These are phyloP conservation scores for Crematogaster levior DNA, from an alignment of 2,888 invertebrate genomes.

Conservation along the genomic window DNA sequence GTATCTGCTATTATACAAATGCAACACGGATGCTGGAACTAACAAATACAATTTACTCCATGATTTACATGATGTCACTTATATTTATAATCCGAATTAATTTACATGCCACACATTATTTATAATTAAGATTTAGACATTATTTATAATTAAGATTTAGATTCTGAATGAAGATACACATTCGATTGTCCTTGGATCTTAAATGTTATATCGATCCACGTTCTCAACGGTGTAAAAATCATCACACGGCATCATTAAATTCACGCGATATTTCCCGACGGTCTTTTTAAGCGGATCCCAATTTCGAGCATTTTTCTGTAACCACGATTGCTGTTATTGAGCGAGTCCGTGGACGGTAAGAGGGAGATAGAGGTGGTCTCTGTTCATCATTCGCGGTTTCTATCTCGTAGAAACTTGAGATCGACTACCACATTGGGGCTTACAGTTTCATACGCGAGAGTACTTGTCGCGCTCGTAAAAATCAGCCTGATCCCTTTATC, in stretches of 20 bases:
- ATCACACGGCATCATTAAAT: conserved; percentile 34
- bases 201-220: not conserved
- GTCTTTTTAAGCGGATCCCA: conserved; percentile 46
- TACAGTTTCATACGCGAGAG: conserved; percentile 51
- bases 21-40: not conserved
- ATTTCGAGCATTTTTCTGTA: conserved; percentile 38
- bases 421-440: conserved; percentile 51
- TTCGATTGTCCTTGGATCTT: not conserved
- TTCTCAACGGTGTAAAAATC: conserved; percentile 21
- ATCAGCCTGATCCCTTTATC: conserved; percentile 83
- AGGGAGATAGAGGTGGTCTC: conserved; percentile 17
- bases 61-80: not conserved
- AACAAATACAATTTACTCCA: not conserved
- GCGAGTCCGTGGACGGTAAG: conserved; percentile 22
- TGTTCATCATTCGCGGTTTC: conserved; percentile 57
- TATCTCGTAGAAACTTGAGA: conserved; percentile 63
- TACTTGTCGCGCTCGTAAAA: conserved; percentile 78
- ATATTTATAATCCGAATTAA: not conserved
- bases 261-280: conserved; percentile 30
- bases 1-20: not conserved
- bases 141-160: not conserved
- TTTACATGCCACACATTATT: not conserved
- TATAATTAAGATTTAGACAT: not conserved
- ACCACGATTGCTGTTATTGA: conserved; percentile 58
- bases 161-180: not conserved